Base-by-base conservation (phyloP, 2,113 vertebrate species). In the Menura novaehollandiae region DNA sequence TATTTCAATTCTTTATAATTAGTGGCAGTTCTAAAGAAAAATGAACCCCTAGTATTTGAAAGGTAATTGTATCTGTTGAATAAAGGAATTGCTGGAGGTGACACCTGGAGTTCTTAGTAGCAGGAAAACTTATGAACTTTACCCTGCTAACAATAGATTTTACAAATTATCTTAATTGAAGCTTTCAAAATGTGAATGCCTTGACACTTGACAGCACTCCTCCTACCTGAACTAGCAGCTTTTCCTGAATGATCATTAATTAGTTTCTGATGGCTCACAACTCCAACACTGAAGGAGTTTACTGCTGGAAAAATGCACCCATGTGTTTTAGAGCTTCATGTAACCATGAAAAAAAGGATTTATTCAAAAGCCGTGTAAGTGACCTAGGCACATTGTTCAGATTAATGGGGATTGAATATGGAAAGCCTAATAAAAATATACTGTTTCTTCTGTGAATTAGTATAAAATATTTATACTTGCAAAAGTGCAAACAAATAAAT, bases 131-230 rank as follows among this genome's bases (percentile, higher is more conserved):
- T 91, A n/a, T 0, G 16, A 94, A 85, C 84, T 75, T 95, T 37
- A 86, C 77, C n/a, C 15, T 4, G 24, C 64, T 91, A 94, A 95
- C 89, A 94, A 81, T 82, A 85, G 94, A 94, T 88, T 94, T 59
- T 35, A 73, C 19, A 91, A 89, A 96, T 96, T 75, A 79, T 41
- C 49, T 88, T 97, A 82, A 93, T 79, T 91, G 93, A 94, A 96
- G 62, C 93, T 87, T 96, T 96, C 91, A 96, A 88, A 97, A 82
- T 89, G 41, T 79, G 94, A 94, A 69, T 64, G 26, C 78, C 96
- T 85, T 94, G 78, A 84, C 91, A 93, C 74, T 91, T 94, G 74
- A 94, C 78, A 95, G 55, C 62, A 85, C 55, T 91, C 77, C 68
- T 82, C 53, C 90, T 86, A 86, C 67, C 85, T 89, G 58, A 79